phyloP scores from a whole-genome alignment of 2,797 vertebrate species.

The Sylvia borin region DNA sequence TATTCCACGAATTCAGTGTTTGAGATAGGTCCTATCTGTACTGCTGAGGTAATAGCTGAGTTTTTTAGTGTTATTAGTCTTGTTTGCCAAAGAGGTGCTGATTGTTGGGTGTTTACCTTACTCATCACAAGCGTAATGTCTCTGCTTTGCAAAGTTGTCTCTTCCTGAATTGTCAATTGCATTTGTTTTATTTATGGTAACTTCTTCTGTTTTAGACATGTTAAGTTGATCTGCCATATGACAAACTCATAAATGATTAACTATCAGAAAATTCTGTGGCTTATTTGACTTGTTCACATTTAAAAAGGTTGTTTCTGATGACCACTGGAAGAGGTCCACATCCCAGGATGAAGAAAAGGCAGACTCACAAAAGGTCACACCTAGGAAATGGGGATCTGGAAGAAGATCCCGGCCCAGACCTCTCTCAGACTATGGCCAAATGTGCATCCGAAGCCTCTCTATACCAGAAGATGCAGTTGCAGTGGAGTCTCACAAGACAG shows the following conservation, averaged over 20 bases:
- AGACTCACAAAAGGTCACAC: conserved; percentile 70
- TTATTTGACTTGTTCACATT: conserved; percentile 77
- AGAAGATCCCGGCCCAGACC: conserved; percentile 85
- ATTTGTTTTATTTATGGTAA: background rate
- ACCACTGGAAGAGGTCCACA: conserved; percentile 70
- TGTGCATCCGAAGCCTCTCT: conserved; percentile 82
- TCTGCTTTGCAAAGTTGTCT: conserved; percentile 1
- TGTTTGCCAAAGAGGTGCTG: background rate
- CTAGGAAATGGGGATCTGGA: conserved; percentile 79
- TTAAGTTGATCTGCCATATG: background rate
- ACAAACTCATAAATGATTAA: background rate
- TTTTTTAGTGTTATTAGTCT: background rate
- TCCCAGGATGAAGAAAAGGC: conserved; percentile 75
- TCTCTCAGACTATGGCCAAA: conserved; percentile 92
- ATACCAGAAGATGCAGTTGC: conserved; percentile 88
- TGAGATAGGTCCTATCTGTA: background rate
- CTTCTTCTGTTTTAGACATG: background rate
- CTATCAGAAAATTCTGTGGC: conserved; percentile 43
- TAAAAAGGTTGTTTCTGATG: conserved; percentile 81
- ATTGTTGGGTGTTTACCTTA: background rate
- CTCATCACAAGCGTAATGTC: background rate
- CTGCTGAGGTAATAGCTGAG: background rate
- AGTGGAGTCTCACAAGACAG: conserved; percentile 58
- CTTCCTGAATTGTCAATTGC: background rate
- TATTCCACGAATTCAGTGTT: background rate